Evolutionary conservation across 1,140 invertebrate genomes (phyloP).

Genomic region (Panulirus ornatus): DNA sequence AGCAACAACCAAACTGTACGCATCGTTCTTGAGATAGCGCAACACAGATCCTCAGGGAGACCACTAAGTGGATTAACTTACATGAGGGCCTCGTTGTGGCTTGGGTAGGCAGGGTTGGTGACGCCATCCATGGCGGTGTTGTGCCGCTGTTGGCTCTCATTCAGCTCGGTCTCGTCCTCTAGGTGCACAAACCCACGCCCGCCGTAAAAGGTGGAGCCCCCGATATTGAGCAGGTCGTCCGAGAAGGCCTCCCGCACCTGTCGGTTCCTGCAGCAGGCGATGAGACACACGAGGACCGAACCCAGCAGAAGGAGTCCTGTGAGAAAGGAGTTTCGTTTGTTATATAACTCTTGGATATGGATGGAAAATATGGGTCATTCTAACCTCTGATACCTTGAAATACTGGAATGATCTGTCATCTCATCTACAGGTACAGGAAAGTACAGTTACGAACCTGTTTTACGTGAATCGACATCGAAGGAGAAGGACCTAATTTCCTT

Average conservation of each 20-base stretch:
- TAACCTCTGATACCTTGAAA: too few species aligned
- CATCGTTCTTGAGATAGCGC: not conserved
- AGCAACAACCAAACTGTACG: not conserved
- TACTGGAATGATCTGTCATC: too few species aligned
- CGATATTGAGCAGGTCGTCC: constrained; percentile 56
- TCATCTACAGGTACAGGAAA: too few species aligned
- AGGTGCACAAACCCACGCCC: constrained; percentile 14
- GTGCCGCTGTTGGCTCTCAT: not conserved
- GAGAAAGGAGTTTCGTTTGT: too few species aligned
- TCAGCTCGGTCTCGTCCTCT: constrained; percentile 7
- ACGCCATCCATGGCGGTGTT: not conserved
- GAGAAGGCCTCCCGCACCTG: constrained; percentile 25
- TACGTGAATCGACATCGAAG: too few species aligned
- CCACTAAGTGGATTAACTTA: too few species aligned
- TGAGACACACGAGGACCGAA: constrained; percentile 42
- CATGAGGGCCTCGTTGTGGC: constrained; percentile 49
- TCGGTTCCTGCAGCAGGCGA: constrained; percentile 48
- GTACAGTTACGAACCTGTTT: too few species aligned
- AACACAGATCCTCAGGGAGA: not conserved
- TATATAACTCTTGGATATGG: too few species aligned
- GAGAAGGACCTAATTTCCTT: too few species aligned
- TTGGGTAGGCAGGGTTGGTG: constrained; percentile 1
- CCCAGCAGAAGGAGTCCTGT: constrained; percentile 46
- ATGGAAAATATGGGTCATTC: too few species aligned
- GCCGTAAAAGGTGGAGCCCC: constrained; percentile 58